Conservation (phyloP, 2,888 invertebrate species). For the Sphinx pinastri region DNA sequence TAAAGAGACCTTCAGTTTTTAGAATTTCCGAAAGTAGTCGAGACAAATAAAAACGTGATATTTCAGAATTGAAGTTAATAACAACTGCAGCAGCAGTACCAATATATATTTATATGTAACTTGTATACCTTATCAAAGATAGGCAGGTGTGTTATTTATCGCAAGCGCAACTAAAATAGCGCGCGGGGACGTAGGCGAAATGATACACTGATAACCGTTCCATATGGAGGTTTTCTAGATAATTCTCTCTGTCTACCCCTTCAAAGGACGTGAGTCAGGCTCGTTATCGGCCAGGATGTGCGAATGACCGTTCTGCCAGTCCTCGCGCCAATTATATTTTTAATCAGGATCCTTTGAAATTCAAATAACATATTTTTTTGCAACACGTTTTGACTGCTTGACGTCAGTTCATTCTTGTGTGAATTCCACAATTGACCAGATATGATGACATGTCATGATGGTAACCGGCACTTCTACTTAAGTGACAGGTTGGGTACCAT, state of each 20-base stretch:
- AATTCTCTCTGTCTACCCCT: slow-evolving; percentile 10
- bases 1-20: too few relatives aligned
- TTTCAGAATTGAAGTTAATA: too few relatives aligned
- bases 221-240: slow-evolving; percentile 9
- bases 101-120: too few relatives aligned
- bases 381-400: too few relatives aligned
- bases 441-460: too few relatives aligned
- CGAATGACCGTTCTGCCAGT: slow-evolving; percentile 20
- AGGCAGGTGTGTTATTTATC: slow-evolving; percentile 8
- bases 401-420: too few relatives aligned
- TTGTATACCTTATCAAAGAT: neutral
- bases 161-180: neutral
- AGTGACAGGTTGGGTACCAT: too few relatives aligned
- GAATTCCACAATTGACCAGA: too few relatives aligned
- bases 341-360: slow-evolving; percentile 7
- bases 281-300: slow-evolving; percentile 21
- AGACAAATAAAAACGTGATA: too few relatives aligned
- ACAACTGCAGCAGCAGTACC: too few relatives aligned
- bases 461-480: too few relatives aligned
- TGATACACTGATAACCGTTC: slow-evolving; percentile 4
- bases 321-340: slow-evolving; percentile 16
- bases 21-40: too few relatives aligned
- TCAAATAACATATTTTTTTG: neutral
- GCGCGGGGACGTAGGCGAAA: neutral
- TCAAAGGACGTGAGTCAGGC: slow-evolving; percentile 1